Percentiles rank a stretch among this genome's conserved stretches.
phyloP scores from a whole-genome alignment of 2,113 vertebrate genomes.

The Laterallus jamaicensis region DNA sequence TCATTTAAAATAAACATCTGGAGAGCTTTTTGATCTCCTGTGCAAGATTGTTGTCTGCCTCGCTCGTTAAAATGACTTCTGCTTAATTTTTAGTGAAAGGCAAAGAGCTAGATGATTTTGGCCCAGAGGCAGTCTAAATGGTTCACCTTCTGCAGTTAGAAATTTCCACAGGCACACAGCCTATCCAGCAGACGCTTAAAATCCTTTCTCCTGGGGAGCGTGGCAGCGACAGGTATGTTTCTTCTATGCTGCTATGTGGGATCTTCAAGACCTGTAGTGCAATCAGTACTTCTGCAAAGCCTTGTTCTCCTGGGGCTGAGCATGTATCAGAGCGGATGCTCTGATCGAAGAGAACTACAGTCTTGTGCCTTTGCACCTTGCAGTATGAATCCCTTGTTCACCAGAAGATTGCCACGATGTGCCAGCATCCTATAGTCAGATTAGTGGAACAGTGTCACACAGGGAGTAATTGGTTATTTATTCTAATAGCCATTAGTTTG shows the following conservation, averaged over 20 bases:
- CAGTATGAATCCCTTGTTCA: background rate
- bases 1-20: constrained; percentile 60
- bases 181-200: background rate
- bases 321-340: background rate
- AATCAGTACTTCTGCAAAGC: background rate
- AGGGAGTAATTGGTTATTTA: background rate
- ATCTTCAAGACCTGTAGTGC: background rate
- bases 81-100: constrained; percentile 27
- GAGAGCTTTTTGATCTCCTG: constrained; percentile 51
- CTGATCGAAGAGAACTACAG: accelerated
- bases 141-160: background rate
- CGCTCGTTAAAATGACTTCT: constrained; percentile 8
- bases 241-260: background rate
- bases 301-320: background rate
- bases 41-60: constrained; percentile 8
- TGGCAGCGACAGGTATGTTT: background rate
- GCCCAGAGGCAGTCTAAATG: background rate
- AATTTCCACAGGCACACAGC: background rate
- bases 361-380: background rate
- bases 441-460: background rate
- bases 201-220: background rate
- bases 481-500: background rate
- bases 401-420: background rate
- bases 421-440: background rate
- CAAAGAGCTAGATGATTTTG: background rate